Conservation (phyloP, 2,888 invertebrate genomes). For the Pachydiplax longipennis region DNA sequence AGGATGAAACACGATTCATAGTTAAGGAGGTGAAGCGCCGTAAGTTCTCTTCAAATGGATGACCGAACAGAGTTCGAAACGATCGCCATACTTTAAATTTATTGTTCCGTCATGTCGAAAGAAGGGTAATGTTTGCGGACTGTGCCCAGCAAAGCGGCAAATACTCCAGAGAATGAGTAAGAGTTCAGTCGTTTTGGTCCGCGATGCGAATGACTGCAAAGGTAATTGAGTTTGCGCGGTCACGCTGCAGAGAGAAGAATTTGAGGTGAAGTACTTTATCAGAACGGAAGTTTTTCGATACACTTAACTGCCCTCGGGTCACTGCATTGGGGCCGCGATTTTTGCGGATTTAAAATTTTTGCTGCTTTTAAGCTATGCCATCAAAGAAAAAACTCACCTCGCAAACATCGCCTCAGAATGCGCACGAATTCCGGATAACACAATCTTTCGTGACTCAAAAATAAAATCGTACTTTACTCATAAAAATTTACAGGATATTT, state of each 20-base stretch:
- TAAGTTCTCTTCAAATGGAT: not conserved
- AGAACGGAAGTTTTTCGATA: not conserved
- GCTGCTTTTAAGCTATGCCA: too few relatives aligned
- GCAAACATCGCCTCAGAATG: too few relatives aligned
- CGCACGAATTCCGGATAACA: too few relatives aligned
- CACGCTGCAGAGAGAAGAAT: not conserved
- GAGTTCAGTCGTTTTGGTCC: not conserved
- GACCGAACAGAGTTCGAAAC: not conserved
- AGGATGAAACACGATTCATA: too few relatives aligned
- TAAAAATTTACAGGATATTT: too few relatives aligned
- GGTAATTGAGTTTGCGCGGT: not conserved
- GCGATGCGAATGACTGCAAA: not conserved
- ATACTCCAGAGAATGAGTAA: not conserved
- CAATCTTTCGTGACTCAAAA: too few relatives aligned
- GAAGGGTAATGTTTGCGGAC: not conserved
- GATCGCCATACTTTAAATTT: not conserved
- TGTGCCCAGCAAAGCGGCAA: not conserved
- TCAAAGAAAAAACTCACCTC: too few relatives aligned
- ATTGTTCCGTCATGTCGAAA: not conserved
- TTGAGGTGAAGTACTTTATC: not conserved
- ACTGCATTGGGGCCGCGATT: too few relatives aligned
- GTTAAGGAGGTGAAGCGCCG: too few relatives aligned
- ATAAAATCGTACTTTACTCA: too few relatives aligned
- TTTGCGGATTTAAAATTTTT: too few relatives aligned
- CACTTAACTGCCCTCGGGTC: not conserved